phyloP scores from a whole-genome alignment of 92 coral and sea anemone genomes.

The Phenganax marumi region DNA sequence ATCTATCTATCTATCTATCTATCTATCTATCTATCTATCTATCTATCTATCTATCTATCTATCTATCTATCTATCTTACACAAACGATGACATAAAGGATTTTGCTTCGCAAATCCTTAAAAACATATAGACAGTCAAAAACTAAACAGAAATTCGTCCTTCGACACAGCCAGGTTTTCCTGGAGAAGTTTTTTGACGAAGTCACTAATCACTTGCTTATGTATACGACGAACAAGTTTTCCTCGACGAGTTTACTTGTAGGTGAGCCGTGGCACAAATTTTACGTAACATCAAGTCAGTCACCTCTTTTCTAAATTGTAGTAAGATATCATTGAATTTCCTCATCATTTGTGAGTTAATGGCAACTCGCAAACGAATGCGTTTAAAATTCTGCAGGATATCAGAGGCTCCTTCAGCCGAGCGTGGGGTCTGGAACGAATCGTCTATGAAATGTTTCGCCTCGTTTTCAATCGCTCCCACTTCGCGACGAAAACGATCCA shows the following conservation, averaged over 20 bases:
- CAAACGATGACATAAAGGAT: no score
- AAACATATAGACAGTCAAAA: neutral
- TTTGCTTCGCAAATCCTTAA: no score
- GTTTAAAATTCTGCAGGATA: slow-evolving; percentile 93
- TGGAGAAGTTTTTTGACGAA: no score
- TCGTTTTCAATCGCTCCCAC: slow-evolving; percentile 97
- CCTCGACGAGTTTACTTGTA: neutral
- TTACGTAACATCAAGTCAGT: neutral
- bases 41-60: no score
- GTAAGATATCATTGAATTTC: slow-evolving; percentile 90
- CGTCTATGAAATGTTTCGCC: slow-evolving; percentile 96
- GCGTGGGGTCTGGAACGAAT: slow-evolving; percentile 88
- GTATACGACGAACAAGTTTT: neutral
- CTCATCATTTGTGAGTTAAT: slow-evolving; percentile 99
- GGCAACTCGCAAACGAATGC: slow-evolving; percentile 92
- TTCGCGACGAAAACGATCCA: slow-evolving; percentile 99
- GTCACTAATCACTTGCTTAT: neutral
- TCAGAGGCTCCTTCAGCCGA: slow-evolving; percentile 99
- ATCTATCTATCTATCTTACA: no score
- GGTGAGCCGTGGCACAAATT: no score
- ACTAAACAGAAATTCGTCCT: neutral
- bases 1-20: no score
- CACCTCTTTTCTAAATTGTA: slow-evolving; percentile 99
- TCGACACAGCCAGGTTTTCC: no score
- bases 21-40: no score